Evolutionary conservation across 2,797 vertebrate genomes (phyloP).

Genomic region (Valencia hispanica): DNA sequence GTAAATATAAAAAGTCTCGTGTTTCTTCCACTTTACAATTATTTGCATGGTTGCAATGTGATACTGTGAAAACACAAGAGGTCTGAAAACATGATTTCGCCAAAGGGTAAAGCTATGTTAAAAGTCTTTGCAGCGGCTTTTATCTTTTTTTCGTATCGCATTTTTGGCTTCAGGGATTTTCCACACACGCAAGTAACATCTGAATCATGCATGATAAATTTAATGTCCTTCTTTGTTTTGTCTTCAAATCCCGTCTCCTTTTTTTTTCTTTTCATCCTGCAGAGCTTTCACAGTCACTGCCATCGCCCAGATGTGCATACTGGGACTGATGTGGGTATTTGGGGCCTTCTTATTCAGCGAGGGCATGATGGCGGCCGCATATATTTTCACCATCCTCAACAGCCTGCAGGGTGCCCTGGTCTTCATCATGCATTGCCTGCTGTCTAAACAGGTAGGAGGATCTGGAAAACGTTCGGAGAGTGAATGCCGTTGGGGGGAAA

Average conservation of each 20-base stretch:
- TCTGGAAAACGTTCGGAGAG: not conserved
- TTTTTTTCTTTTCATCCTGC: not conserved
- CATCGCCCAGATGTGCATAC: slow-evolving; percentile 86
- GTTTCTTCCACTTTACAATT: not conserved
- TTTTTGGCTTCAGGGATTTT: slow-evolving; percentile 24
- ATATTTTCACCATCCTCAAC: slow-evolving; percentile 87
- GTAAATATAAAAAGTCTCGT: not conserved
- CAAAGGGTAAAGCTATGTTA: not conserved
- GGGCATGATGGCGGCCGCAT: slow-evolving; percentile 50
- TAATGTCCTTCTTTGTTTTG: slow-evolving; percentile 27
- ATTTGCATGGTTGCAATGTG: not conserved
- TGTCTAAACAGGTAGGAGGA: slow-evolving; percentile 85
- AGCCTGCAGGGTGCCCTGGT: slow-evolving; percentile 88
- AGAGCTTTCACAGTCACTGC: slow-evolving; percentile 87
- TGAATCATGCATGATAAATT: slow-evolving; percentile 25
- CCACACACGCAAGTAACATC: not conserved
- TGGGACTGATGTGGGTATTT: slow-evolving; percentile 88
- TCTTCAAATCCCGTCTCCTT: not conserved
- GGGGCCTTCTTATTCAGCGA: slow-evolving; percentile 85
- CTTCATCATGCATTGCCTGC: slow-evolving; percentile 87
- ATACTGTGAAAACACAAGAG: not conserved
- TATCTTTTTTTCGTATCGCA: not conserved
- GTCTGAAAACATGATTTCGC: not conserved
- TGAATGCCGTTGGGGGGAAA: not conserved
- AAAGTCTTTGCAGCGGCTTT: slow-evolving; percentile 7